Conservation (phyloP, 2,888 invertebrate genomes). For the Palloptera scutellata region DNA sequence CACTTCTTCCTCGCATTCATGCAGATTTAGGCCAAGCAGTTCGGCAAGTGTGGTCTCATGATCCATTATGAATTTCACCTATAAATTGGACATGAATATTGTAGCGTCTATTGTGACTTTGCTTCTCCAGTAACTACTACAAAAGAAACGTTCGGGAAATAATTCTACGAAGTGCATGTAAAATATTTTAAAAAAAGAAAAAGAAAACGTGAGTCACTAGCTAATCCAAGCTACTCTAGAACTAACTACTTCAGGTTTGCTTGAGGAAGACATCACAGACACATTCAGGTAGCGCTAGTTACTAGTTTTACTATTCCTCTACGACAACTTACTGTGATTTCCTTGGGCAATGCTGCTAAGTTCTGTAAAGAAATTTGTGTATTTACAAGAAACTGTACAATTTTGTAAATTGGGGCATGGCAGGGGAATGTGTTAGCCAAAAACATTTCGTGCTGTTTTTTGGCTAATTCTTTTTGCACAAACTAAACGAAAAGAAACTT, state of each 20-base stretch:
- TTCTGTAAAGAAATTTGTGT: conserved; percentile 73
- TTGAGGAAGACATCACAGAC: conserved; percentile 15
- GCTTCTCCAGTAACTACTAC: no score
- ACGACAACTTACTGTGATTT: conserved; percentile 75
- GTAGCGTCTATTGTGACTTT: not conserved
- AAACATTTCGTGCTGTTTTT: no score
- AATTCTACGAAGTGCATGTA: no score
- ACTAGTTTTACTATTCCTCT: conserved; percentile 14
- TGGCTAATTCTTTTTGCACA: no score
- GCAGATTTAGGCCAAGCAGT: conserved; percentile 87
- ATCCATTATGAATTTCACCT: conserved; percentile 96
- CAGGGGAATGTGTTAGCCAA: no score
- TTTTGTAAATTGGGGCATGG: conserved; percentile 34
- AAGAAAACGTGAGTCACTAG: no score
- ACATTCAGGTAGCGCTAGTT: conserved; percentile 7
- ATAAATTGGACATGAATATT: conserved; percentile 30
- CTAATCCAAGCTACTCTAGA: no score
- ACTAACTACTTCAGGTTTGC: not conserved
- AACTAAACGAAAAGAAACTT: no score
- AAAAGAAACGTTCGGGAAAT: no score
- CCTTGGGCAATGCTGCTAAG: conserved; percentile 81
- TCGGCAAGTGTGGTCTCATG: conserved; percentile 91
- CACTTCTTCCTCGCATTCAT: conserved; percentile 97
- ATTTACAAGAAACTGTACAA: conserved; percentile 62
- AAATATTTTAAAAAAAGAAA: no score